Base-by-base conservation (phyloP, 2,888 invertebrate genomes). In the Hoplodrina ambigua region DNA sequence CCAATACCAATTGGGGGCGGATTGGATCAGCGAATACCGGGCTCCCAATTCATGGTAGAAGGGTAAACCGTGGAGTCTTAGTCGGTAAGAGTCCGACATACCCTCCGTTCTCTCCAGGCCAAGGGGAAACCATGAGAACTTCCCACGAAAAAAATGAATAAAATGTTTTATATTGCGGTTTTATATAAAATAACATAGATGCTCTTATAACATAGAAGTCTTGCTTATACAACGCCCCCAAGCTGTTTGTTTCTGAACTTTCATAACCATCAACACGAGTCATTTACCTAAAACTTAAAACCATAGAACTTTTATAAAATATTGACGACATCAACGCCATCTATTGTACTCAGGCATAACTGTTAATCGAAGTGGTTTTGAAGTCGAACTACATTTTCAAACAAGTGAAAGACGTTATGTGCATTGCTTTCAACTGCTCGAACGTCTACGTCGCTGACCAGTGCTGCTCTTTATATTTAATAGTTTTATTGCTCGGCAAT, bases 371-470 rank as follows among this genome's bases (percentile, higher is more conserved):
- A 46, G 11, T 19, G 17, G 15, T 13, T 50, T 59, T 13, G 0
- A 2, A 37, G 17, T 50, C 13, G 0, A 19, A 37, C 17, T 11
- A 37, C 44, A 19, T 46, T 5, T 25, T 7, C 19, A 55, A 25
- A 5, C 5, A 61, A 66, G 79, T 63, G 72, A 82, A 82, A 82
- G 69, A 54, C 3, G 1, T n/a, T 19, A 13, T 30, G n/a, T 46
- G 53, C 19, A 15, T 41, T 19, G 44, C 19, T n/a, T 20, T 67
- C 7, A 57, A 30, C 37, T 33, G 37, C n/a, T 44, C 13, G 17
- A 30, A 15, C n/a, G 17, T n/a, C 15, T 7, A 37, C 20, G 3
- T 15, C 15, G 20, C 13, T 10, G 7, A 17, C 1, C 20, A 30
- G 11, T 3, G 3, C 25, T 68, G 13, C 19, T 10, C 17, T 53